Evolutionary conservation across 2,888 invertebrate genomes (phyloP).

Genomic region (Napeogenes sylphis): DNA sequence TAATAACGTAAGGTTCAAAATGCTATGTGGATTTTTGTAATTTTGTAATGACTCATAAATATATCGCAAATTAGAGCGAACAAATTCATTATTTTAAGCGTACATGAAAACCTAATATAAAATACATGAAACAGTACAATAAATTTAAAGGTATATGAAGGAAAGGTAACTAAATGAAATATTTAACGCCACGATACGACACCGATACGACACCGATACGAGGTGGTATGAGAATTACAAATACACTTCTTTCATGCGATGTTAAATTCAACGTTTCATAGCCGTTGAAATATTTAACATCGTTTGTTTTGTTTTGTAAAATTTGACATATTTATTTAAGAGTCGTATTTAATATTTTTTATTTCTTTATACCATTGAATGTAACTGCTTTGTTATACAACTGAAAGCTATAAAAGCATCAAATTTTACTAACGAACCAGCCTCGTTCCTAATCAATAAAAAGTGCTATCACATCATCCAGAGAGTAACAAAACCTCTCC

Average conservation of each 20-base stretch:
- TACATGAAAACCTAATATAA: too few species aligned
- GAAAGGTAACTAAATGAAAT: conserved; percentile 26
- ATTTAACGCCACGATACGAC: conserved; percentile 32
- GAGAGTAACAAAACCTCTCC: conserved; percentile 37
- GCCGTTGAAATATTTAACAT: background rate
- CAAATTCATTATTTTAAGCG: too few species aligned
- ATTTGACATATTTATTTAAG: too few species aligned
- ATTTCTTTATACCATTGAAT: too few species aligned
- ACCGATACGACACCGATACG: conserved; percentile 25
- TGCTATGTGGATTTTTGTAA: background rate
- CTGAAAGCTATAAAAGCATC: background rate
- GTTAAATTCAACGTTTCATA: conserved; percentile 10
- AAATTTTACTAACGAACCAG: conserved; percentile 3
- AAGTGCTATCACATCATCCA: conserved; percentile 25
- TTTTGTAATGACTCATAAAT: too few species aligned
- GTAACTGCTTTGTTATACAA: too few species aligned
- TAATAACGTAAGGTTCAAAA: conserved; percentile 6
- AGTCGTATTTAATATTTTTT: too few species aligned
- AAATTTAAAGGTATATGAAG: too few species aligned
- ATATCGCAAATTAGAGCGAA: too few species aligned
- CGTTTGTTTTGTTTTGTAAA: background rate
- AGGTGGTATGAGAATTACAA: conserved; percentile 29
- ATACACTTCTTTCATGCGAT: conserved; percentile 28
- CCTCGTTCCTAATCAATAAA: conserved; percentile 24
- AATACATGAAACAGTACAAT: too few species aligned